Evolutionary conservation across 2,888 invertebrate species (phyloP).

Genomic region (Didymodactylos carnosus): DNA sequence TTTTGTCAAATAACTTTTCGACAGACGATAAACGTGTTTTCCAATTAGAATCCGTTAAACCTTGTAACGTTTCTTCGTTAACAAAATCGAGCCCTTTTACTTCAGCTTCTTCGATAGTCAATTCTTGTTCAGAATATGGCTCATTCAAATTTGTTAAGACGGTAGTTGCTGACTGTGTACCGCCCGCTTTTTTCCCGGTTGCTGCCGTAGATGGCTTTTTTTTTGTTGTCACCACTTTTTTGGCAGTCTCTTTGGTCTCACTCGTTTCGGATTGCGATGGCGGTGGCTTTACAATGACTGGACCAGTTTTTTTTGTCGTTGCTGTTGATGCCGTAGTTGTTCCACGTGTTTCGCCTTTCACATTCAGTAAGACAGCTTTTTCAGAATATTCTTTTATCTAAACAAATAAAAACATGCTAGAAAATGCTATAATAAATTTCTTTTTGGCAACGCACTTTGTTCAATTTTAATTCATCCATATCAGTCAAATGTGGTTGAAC

Average conservation of each 20-base stretch:
- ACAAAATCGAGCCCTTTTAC: slow-evolving; percentile 45
- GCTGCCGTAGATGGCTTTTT: slow-evolving; percentile 9
- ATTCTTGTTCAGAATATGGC: neutral
- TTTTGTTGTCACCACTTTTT: neutral
- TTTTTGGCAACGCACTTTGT: no score
- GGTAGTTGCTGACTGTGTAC: slow-evolving; percentile 16
- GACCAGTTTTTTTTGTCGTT: neutral
- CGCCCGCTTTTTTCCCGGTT: slow-evolving; percentile 19
- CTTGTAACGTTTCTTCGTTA: slow-evolving; percentile 44
- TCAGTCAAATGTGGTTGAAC: slow-evolving; percentile 66
- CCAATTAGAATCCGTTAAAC: slow-evolving; percentile 61
- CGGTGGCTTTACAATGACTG: neutral
- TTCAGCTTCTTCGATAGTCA: slow-evolving; percentile 51
- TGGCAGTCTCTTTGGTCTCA: neutral
- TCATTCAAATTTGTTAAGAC: slow-evolving; percentile 3
- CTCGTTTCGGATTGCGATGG: neutral
- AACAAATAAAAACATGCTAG: slow-evolving; percentile 33
- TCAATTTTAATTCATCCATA: slow-evolving; percentile 69
- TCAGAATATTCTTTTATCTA: slow-evolving; percentile 68
- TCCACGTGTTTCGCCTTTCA: slow-evolving; percentile 19
- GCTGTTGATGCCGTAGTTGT: neutral
- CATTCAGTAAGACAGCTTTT: slow-evolving; percentile 51
- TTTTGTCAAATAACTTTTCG: slow-evolving; percentile 35
- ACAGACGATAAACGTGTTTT: slow-evolving; percentile 57
- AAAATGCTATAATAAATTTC: neutral